phyloP scores from a whole-genome alignment of 2,888 invertebrate species.

The Aphodius sticticus region DNA sequence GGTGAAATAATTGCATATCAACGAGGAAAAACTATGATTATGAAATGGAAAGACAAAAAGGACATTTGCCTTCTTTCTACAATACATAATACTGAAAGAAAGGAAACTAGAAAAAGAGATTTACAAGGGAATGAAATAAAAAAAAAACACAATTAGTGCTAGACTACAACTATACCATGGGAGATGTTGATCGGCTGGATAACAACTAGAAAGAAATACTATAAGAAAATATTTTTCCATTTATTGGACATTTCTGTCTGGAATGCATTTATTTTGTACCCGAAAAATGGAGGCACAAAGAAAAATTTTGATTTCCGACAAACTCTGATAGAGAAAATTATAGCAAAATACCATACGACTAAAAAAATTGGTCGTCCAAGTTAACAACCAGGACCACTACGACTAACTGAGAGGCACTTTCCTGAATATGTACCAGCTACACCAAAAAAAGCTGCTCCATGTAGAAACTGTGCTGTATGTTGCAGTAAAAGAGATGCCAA shows the following conservation, averaged over 20 bases:
- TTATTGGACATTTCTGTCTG: slow-evolving; percentile 26
- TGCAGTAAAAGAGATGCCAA: slow-evolving; percentile 30
- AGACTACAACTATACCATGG: slow-evolving; percentile 47
- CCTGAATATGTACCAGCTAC: slow-evolving; percentile 38
- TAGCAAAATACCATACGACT: slow-evolving; percentile 33
- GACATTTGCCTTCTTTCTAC: slow-evolving; percentile 25
- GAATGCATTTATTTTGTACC: slow-evolving; percentile 32
- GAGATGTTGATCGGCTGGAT: slow-evolving; percentile 37
- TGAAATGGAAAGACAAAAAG: slow-evolving; percentile 27
- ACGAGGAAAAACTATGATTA: slow-evolving; percentile 31
- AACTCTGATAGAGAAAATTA: slow-evolving; percentile 33
- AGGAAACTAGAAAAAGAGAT: slow-evolving; percentile 21
- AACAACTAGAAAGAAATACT: slow-evolving; percentile 20
- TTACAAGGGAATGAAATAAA: background rate
- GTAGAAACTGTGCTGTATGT: slow-evolving; percentile 31
- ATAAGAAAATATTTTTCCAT: slow-evolving; percentile 29
- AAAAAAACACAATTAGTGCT: slow-evolving; percentile 28
- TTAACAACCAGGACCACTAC: slow-evolving; percentile 26
- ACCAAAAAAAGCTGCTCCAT: slow-evolving; percentile 33
- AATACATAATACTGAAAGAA: slow-evolving; percentile 22
- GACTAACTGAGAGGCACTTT: slow-evolving; percentile 39
- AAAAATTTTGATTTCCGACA: slow-evolving; percentile 34
- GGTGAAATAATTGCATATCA: slow-evolving; percentile 38
- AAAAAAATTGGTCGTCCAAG: slow-evolving; percentile 15
- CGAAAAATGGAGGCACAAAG: slow-evolving; percentile 28